Conservation (phyloP, 1,140 invertebrate genomes). For the Eupeodes corollae region DNA sequence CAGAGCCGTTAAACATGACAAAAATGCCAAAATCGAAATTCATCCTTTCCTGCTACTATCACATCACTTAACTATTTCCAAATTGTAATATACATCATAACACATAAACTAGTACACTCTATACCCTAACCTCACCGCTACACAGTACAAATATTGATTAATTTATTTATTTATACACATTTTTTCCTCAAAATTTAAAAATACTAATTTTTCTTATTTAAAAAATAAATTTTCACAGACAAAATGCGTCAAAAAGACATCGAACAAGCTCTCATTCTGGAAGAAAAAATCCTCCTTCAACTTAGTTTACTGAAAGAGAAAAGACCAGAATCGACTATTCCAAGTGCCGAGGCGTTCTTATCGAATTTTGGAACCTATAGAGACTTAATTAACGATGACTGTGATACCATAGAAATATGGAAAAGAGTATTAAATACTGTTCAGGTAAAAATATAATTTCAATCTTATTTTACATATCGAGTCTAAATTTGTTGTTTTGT, state of each 20-base stretch:
- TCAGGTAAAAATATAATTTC: slow-evolving; percentile 39
- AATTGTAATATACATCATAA: too few species aligned
- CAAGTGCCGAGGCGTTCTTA: slow-evolving; percentile 1
- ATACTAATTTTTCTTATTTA: too few species aligned
- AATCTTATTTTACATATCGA: not conserved
- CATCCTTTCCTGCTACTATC: too few species aligned
- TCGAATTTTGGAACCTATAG: slow-evolving; percentile 39
- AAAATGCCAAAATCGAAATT: too few species aligned
- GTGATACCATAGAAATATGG: slow-evolving; percentile 54
- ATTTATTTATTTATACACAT: too few species aligned
- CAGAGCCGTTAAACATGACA: too few species aligned
- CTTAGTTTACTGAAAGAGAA: slow-evolving; percentile 56
- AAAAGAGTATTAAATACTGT: slow-evolving; percentile 58
- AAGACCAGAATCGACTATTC: slow-evolving; percentile 3
- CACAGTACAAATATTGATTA: too few species aligned
- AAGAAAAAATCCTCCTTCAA: slow-evolving; percentile 80
- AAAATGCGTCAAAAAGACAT: slow-evolving; percentile 74
- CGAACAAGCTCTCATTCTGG: slow-evolving; percentile 70
- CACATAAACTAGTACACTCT: too few species aligned
- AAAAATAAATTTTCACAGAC: slow-evolving; percentile 37
- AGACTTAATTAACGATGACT: slow-evolving; percentile 46
- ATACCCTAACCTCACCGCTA: too few species aligned
- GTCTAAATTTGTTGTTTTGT: not conserved
- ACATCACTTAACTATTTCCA: too few species aligned
- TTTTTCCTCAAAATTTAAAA: too few species aligned